Percentiles rank a stretch among this genome's conserved stretches.
phyloP scores from a whole-genome alignment of 2,113 vertebrate species.

The Ifrita kowaldi region DNA sequence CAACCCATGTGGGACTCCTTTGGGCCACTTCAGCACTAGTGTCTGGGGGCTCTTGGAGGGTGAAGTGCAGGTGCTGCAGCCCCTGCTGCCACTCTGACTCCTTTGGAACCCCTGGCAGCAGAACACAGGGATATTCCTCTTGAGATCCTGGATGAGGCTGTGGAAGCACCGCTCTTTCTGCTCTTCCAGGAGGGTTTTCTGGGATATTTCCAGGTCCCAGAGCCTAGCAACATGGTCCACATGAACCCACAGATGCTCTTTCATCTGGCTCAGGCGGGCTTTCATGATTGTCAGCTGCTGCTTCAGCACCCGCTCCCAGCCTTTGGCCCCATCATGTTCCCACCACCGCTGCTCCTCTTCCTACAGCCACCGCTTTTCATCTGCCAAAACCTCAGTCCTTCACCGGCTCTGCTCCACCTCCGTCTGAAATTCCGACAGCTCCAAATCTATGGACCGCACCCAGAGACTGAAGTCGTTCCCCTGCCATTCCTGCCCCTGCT shows the following conservation, averaged over 20 bases:
- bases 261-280: background rate
- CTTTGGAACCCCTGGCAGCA: background rate
- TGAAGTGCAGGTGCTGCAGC: background rate
- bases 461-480: background rate
- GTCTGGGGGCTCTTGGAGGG: accelerated
- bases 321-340: too few species aligned
- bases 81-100: background rate
- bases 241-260: accelerated
- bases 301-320: background rate
- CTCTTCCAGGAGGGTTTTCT: background rate
- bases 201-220: background rate
- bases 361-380: background rate
- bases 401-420: too few species aligned
- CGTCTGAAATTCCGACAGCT: background rate
- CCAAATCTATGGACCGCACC: background rate
- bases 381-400: background rate
- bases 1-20: accelerated
- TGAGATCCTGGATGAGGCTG: background rate
- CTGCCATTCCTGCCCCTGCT: background rate
- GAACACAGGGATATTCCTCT: background rate
- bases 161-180: accelerated
- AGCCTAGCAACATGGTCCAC: background rate
- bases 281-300: background rate
- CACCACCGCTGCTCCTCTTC: background rate
- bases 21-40: background rate